Evolutionary conservation across 2,888 invertebrate species (phyloP).

Genomic region (Epinotia nisella): DNA sequence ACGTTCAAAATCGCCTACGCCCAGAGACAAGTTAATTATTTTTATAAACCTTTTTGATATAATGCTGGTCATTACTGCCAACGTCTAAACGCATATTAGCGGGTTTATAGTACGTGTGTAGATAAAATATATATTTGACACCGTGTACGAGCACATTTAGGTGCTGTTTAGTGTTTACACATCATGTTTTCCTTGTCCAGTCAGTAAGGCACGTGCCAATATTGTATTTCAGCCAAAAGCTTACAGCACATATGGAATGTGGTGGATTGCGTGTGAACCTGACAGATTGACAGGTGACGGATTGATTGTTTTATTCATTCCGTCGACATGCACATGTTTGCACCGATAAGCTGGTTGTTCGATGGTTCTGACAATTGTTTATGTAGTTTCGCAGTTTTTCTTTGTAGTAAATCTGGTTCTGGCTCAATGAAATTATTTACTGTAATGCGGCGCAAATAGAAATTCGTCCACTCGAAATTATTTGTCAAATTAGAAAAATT

Average conservation of each 20-base stretch:
- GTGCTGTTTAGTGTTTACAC: too few species aligned
- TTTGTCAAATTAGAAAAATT: too few species aligned
- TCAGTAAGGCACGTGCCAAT: conserved; percentile 4
- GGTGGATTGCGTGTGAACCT: neutral
- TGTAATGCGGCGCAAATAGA: too few species aligned
- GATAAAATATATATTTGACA: too few species aligned
- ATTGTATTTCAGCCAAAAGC: neutral
- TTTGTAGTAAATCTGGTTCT: neutral
- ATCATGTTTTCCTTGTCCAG: neutral
- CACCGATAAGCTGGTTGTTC: conserved; percentile 2
- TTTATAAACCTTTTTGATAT: too few species aligned
- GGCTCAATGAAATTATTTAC: neutral
- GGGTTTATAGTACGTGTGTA: too few species aligned
- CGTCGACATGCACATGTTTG: conserved; percentile 7
- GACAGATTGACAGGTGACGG: conserved; percentile 11
- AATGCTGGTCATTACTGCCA: too few species aligned
- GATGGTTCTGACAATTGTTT: neutral
- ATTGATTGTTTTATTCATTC: conserved; percentile 16
- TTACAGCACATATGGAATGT: neutral
- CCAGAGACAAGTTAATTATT: too few species aligned
- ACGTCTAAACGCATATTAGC: too few species aligned
- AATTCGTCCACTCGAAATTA: too few species aligned
- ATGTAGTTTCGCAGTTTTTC: neutral
- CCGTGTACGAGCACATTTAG: too few species aligned
- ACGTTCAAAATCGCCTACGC: too few species aligned